Base-by-base conservation (phyloP, 1,140 invertebrate species). In the Solenopsis fugax region DNA sequence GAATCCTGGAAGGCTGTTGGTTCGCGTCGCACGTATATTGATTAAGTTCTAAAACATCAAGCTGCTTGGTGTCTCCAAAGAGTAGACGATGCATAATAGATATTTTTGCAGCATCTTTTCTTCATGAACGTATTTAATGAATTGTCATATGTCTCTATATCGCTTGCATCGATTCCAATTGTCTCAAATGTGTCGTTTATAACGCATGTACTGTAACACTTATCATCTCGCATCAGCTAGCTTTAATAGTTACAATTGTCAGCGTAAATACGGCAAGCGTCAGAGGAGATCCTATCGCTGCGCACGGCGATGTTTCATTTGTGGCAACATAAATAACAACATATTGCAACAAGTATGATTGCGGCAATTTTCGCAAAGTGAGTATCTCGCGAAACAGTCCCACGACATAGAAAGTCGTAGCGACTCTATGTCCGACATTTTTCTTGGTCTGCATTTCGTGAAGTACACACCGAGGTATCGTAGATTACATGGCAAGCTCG, bases 41-140 rank as follows among this genome's bases (percentile, higher is more conserved):
- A 89, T 89, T 71, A 86, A 73, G 34, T 88, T 64, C 37, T 48
- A 56, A 75, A 60, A 52, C 29, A 29, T 2, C 54, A 69, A 67
- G 12, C 29, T 60, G 58, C 34, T 78, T 24, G 24, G 21, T 21
- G 29, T 45, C 16, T 24, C n/a, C 2, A 34, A 41, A 5, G 69
- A 50, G n/a, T 45, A 18, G 52, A 54, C 9, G 16, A 18, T 52
- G 12, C 77, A 7, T 1, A 50, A 5, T n/a, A 65, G 10, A 29
- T 24, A 72, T 34, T 18, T 60, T 18, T 37, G 29, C 21, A 24
- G 10, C 2, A 13, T 13, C 60, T 18, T 41, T 54, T 69, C 18
- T 29, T 24, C 0, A 29, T 29, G 29, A 29, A 16, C 5, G 12
- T 18, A 10, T 45, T 62, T n/a, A 60, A 64, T 29, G n/a, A 41